Percentiles rank a stretch among this genome's conserved stretches.
Conservation (phyloP, 2,797 vertebrate species). For the Enteromius trimaculatus region DNA sequence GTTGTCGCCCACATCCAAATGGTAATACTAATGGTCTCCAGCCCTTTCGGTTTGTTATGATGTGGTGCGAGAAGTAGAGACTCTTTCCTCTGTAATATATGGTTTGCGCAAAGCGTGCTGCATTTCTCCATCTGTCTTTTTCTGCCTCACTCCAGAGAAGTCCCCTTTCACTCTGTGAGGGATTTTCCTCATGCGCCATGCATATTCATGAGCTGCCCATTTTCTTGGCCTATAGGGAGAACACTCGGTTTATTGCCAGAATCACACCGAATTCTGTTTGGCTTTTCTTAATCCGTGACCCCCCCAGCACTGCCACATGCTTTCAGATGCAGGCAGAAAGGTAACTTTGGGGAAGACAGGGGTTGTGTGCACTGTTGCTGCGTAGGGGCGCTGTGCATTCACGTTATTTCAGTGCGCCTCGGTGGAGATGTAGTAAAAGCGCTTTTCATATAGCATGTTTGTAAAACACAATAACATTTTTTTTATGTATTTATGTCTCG, state of each 20-base stretch:
- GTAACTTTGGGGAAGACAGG: constrained; percentile 13
- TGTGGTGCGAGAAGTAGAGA: constrained; percentile 15
- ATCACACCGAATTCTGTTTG: constrained; percentile 52
- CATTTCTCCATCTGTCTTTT: constrained; percentile 37
- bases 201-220: constrained; percentile 59
- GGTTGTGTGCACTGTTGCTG: background rate
- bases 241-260: constrained; percentile 41
- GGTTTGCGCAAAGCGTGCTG: background rate
- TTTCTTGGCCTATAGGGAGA: constrained; percentile 53
- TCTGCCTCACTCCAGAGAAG: constrained; percentile 28
- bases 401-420: background rate
- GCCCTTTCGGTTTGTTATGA: constrained; percentile 9
- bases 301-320: constrained; percentile 51
- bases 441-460: no score
- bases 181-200: constrained; percentile 40
- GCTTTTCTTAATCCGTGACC: constrained; percentile 58
- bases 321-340: constrained; percentile 39
- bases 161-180: constrained; percentile 37
- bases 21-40: constrained; percentile 5
- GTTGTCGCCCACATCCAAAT: constrained; percentile 2
- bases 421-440: background rate
- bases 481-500: background rate
- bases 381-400: constrained; percentile 26
- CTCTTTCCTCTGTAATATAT: constrained; percentile 28
- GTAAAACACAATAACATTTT: no score